phyloP scores from a whole-genome alignment of 2,797 vertebrate genomes.

The Smutsia temminckii region DNA sequence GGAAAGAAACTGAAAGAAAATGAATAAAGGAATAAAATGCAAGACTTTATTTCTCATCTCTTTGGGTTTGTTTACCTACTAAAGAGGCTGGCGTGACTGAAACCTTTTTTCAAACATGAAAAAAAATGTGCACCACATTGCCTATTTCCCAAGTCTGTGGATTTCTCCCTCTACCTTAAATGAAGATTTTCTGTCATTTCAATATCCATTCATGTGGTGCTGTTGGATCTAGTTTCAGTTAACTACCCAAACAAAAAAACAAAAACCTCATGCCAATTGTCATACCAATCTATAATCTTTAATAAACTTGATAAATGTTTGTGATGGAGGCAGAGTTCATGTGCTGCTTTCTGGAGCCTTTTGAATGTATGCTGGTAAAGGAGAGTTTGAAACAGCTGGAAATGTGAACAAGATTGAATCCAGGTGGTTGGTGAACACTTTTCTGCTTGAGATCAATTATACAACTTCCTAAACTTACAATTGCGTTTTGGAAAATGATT shows the following conservation, averaged over 20 bases:
- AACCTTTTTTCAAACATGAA: not conserved
- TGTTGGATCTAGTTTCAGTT: not conserved
- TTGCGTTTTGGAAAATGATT: not conserved
- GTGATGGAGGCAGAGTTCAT: not conserved
- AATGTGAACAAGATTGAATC: rapidly evolving
- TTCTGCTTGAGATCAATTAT: not conserved
- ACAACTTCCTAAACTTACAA: not conserved
- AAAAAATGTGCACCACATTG: not conserved
- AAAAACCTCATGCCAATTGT: not conserved
- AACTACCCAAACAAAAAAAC: not conserved
- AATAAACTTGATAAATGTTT: not conserved
- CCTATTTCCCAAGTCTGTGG: not conserved
- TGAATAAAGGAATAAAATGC: not conserved
- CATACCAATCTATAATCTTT: not conserved
- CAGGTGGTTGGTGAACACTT: not conserved
- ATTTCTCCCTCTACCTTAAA: not conserved
- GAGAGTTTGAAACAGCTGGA: not conserved
- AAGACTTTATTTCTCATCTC: not conserved
- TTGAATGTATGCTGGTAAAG: not conserved
- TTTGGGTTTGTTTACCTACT: not conserved
- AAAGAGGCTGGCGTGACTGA: not conserved
- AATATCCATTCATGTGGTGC: no score
- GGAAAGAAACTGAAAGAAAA: not conserved
- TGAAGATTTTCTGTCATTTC: not conserved
- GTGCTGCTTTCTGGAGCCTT: not conserved